Base-by-base conservation (phyloP, 2,888 invertebrate genomes). In the Idaea dimidiata region DNA sequence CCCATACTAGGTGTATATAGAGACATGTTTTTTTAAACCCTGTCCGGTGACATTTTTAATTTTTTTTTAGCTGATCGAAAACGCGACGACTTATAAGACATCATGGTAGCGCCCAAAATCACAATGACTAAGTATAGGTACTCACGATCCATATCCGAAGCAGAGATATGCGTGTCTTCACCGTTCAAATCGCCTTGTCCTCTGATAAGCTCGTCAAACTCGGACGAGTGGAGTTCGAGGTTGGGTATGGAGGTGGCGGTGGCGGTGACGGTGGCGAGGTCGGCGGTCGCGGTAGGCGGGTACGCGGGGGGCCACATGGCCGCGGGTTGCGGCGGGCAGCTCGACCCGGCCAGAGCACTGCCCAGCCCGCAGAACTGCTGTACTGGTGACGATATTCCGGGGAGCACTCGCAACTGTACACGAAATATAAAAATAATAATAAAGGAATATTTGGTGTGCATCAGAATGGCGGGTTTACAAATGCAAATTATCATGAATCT, bases 201-300 rank as follows among this genome's bases (percentile, higher is more conserved):
- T 14, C 73, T 73, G 0, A 85, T 66, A 0, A 83, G 72, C 0
- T 81, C 69, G 0, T 85, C 83, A 14, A 90, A 66, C 59, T 91
- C 91, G 0, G 80, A 73, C 0, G 90, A 90, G 64, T 80, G 78
- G 0, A 90, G 63, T 3, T 79, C 73, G 8, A 87, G 67, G n/a
- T 81, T 71, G 0, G 83, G 82, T 32, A 83, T 78, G 4, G 74
- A 72, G 0, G 78, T 70, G 16, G 80, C 75, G 55, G 16, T 6
- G 2, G 68, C 72, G 10, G 75, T 16, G 80, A n/a, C 75, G 55
- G 14, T 16, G 3, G 68, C 71, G 14, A 75, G 63, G 77, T 71
- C n/a, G 79, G 63, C 68, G n/a, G 16, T 79, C 73, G 0, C 80
- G 73, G 18, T 65, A 74, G 1, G 64, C 63, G 4, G 58, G 58